Evolutionary conservation across 1,140 invertebrate species (phyloP), one percentile per base, ranked within the genome.

Genomic region (Drosophila elegans): DNA sequence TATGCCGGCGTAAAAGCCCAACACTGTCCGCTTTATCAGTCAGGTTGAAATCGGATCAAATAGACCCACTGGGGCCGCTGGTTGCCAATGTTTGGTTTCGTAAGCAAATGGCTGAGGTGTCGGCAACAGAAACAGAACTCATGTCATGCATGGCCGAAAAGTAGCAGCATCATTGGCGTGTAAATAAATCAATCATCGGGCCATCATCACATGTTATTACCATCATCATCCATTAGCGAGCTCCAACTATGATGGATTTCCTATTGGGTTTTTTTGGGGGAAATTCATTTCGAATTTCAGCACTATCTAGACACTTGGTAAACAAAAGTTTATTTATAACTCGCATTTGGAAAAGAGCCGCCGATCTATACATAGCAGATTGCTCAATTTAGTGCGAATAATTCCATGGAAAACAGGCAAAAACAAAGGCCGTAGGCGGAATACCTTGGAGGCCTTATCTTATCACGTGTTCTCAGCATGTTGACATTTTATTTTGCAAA

Each of bases 171-270:
- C 55, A 44, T 69, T 41, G 32, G 16, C 13, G 49, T 49, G 63
- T 79, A 71, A 88, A 85, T 78, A 78, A 88, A 85, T 85, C 83
- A 78, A 75, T 82, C 82, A 75, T 41, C 74, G 34, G 60, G 12
- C 11, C 56, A 57, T 52, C 53, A 56, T 54, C 49, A 13, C 12
- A 52, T 52, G 59, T 34, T 53, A 62, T 62, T 6, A 11, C 13
- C 59, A 41, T 29, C 38, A 41, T 48, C 49, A 42, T 56, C 64
- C 64, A 71, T 71, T 56, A 71, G 64, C 52, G 36, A 25, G 13
- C 64, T 29, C 4, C 62, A 71, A 13, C 5, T 16, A 34, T 71
- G 63, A 71, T 71, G 67, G 51, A 71, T 71, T 69, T 51, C 48
- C 48, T 10, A 3, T 16, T 12, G 21, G 3, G 0, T 34, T n/a